phyloP scores from a whole-genome alignment of 2,797 vertebrate species.

The Jordanella pulchra region DNA sequence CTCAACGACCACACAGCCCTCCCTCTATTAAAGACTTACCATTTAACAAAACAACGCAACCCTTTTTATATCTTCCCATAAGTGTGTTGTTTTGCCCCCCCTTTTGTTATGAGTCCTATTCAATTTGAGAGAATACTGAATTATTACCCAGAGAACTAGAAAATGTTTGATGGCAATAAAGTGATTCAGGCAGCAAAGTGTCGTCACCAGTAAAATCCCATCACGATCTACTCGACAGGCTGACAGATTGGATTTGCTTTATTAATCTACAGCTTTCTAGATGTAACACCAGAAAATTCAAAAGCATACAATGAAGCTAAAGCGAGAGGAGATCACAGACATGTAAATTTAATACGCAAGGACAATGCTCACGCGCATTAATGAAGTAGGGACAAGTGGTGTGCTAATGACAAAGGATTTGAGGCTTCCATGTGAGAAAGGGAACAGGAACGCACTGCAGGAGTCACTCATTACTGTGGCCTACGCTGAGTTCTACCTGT shows the following conservation, averaged over 20 bases:
- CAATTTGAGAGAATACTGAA: constrained; percentile 53
- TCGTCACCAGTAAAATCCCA: constrained; percentile 15
- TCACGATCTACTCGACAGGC: constrained; percentile 12
- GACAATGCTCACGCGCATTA: constrained; percentile 48
- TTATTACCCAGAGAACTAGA: constrained; percentile 36
- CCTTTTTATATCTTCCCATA: constrained; percentile 47
- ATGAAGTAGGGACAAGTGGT: constrained; percentile 43
- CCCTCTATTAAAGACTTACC: constrained; percentile 57
- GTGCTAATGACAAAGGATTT: constrained; percentile 61
- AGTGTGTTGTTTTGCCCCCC: constrained; percentile 25
- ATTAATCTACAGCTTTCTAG: constrained; percentile 34
- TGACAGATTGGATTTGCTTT: constrained; percentile 21
- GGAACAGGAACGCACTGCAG: constrained; percentile 49
- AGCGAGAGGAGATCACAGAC: constrained; percentile 55
- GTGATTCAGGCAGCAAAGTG: constrained; percentile 10
- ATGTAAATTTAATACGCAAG: constrained; percentile 68
- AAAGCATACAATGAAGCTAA: constrained; percentile 45
- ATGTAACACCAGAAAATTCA: constrained; percentile 22
- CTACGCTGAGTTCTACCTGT: constrained; percentile 38
- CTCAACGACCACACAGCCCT: constrained; percentile 59
- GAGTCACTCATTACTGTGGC: constrained; percentile 62
- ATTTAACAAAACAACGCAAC: constrained; percentile 62
- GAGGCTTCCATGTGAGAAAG: constrained; percentile 46
- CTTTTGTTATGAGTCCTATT: constrained; percentile 45
- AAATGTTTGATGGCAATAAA: constrained; percentile 54